Base-by-base conservation (phyloP, 1,140 invertebrate species). In the Catajapyx aquilonaris region DNA sequence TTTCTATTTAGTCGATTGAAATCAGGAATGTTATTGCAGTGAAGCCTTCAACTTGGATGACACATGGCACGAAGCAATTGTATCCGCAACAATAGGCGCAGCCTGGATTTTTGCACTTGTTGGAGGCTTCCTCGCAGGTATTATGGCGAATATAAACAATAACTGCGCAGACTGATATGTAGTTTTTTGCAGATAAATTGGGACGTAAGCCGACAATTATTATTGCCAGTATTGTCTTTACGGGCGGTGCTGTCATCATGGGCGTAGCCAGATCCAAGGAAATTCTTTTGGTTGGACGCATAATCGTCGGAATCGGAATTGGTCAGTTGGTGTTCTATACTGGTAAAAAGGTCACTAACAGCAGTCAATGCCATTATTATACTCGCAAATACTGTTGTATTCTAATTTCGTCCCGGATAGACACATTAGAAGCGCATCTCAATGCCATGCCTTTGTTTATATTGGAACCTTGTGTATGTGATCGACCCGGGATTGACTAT, bases 251-350 rank as follows among this genome's bases (percentile, higher is more conserved):
- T 1, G 36, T 68, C 5, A 45, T 68, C 16, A 67, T 70, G 60
- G 65, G 54, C 2, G 48, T 62, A 17, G 58, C 69, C 3, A 45
- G 51, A 16, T 53, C 56, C 39, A 61, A 62, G 41, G 56, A 54
- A 22, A 50, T 60, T 20, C 53, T 73, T 2, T 47, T 73, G 3
- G 47, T 57, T 34, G 70, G 70, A 9, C 45, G 70, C 37, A 50
- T 68, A n/a, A 54, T 70, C 23, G 57, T 71, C 2, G 70, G 71
- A 10, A 48, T 65, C 28, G 70, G 62, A 21, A 70, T 74, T 41
- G 70, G 69, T 68, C 46, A 56, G 59, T n/a, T n/a, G n/a, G n/a
- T n/a, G n/a, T n/a, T n/a, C n/a, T n/a, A n/a, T n/a, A n/a, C n/a
- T n/a, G n/a, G n/a, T n/a, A n/a, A n/a, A n/a, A n/a, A n/a, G n/a